Conservation (phyloP, 2,888 invertebrate species). For the Gasteruption jaculator region DNA sequence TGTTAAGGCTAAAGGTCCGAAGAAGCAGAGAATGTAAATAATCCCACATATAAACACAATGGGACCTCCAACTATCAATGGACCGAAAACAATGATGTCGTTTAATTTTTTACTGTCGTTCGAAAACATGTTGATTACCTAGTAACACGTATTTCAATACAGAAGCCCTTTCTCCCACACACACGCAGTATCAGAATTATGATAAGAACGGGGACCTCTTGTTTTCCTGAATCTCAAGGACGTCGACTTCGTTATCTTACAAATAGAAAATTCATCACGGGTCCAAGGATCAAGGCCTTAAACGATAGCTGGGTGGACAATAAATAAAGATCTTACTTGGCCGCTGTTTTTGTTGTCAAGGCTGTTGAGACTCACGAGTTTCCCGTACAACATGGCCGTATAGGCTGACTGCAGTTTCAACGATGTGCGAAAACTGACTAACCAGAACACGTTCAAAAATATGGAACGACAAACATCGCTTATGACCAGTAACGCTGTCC, state of each 20-base stretch:
- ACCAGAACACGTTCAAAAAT: constrained; percentile 54
- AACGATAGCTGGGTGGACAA: too few species aligned
- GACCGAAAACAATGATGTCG: constrained; percentile 54
- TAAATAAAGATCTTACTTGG: constrained; percentile 29
- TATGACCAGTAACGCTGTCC: constrained; percentile 50
- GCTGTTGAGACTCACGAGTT: constrained; percentile 44
- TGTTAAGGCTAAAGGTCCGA: constrained; percentile 55
- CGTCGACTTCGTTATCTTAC: too few species aligned
- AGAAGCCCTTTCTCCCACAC: too few species aligned
- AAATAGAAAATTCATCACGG: too few species aligned
- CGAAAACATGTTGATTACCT: constrained; percentile 58
- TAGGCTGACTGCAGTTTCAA: constrained; percentile 47
- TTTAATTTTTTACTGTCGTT: constrained; percentile 57
- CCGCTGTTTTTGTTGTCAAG: constrained; percentile 53
- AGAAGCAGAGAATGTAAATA: constrained; percentile 53
- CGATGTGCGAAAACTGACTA: constrained; percentile 52
- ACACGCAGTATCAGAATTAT: too few species aligned
- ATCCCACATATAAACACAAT: constrained; percentile 52
- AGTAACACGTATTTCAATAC: too few species aligned
- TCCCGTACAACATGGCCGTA: constrained; percentile 44
- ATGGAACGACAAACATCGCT: constrained; percentile 52
- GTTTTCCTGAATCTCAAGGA: too few species aligned
- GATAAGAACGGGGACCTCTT: too few species aligned
- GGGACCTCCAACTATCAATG: constrained; percentile 56
- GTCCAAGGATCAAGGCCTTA: too few species aligned